Conservation (phyloP, 2,797 vertebrate species). For the Ambastaia sidthimunki region DNA sequence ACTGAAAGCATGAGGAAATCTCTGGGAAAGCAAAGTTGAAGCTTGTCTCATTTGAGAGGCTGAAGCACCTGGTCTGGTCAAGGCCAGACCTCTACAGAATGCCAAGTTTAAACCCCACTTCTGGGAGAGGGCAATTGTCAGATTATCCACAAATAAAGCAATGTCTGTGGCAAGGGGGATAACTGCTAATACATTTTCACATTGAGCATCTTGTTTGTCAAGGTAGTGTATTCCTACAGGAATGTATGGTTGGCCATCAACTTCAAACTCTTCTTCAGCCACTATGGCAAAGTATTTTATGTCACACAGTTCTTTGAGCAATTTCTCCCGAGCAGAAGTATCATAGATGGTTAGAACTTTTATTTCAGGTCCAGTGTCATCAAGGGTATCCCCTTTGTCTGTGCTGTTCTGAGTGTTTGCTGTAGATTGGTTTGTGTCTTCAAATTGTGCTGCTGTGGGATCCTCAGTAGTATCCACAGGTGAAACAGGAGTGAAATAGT, state of each 20-base stretch:
- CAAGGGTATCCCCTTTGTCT: conserved; percentile 19
- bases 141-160: conserved; percentile 65
- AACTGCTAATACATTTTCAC: conserved; percentile 79
- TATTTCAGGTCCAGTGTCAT: conserved; percentile 48
- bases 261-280: conserved; percentile 72
- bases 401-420: neutral
- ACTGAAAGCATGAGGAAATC: conserved; percentile 76
- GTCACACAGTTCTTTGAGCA: conserved; percentile 79
- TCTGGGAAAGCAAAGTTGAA: conserved; percentile 69
- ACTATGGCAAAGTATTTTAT: conserved; percentile 81
- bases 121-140: conserved; percentile 75
- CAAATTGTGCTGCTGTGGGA: conserved; percentile 14
- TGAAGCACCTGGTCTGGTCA: conserved; percentile 71
- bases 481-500: conserved; percentile 9
- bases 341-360: conserved; percentile 74
- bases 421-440: conserved; percentile 14
- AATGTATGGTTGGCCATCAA: conserved; percentile 72
- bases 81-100: conserved; percentile 78
- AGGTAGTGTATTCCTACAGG: conserved; percentile 80
- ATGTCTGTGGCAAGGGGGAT: conserved; percentile 71
- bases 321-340: conserved; percentile 73
- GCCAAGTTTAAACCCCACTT: conserved; percentile 84
- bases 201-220: conserved; percentile 76
- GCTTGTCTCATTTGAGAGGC: conserved; percentile 76
- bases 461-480: conserved; percentile 22